Percentiles rank a stretch among this genome's conserved stretches.
phyloP scores from a whole-genome alignment of 2,888 invertebrate species.

The Xylocampa areola region DNA sequence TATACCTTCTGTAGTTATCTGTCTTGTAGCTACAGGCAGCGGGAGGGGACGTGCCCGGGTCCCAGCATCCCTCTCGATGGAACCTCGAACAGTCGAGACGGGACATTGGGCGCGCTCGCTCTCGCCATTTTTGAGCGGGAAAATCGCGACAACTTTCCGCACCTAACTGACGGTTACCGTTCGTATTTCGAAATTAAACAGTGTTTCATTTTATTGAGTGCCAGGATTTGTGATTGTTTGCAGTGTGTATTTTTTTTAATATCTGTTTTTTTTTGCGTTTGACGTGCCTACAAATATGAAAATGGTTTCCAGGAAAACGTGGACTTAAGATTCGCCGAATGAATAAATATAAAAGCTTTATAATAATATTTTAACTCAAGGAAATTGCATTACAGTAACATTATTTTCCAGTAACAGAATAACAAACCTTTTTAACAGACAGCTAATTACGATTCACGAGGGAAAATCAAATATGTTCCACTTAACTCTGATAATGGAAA shows the following conservation, averaged over 20 bases:
- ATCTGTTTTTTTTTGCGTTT: neutral
- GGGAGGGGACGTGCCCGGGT: slow-evolving; percentile 57
- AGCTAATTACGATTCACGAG: too few relatives aligned
- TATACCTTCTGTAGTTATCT: slow-evolving; percentile 23
- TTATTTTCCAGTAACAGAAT: too few relatives aligned
- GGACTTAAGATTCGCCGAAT: neutral
- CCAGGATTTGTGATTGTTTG: slow-evolving; percentile 24
- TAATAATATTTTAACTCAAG: too few relatives aligned
- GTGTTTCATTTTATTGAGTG: slow-evolving; percentile 37
- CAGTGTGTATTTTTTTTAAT: slow-evolving; percentile 9
- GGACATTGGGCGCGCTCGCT: slow-evolving; percentile 55
- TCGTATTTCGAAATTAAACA: slow-evolving; percentile 41
- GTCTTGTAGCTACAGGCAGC: slow-evolving; percentile 27
- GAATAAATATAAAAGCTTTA: neutral
- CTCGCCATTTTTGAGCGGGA: slow-evolving; percentile 52
- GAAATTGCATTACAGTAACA: too few relatives aligned
- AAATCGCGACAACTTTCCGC: slow-evolving; percentile 67
- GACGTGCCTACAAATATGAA: too few relatives aligned
- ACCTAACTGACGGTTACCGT: slow-evolving; percentile 44
- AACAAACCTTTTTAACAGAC: too few relatives aligned
- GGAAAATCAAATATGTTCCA: too few relatives aligned
- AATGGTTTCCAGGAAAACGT: slow-evolving; percentile 1
- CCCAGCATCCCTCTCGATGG: slow-evolving; percentile 61
- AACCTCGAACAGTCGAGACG: slow-evolving; percentile 66
- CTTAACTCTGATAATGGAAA: too few relatives aligned